These are phyloP conservation scores for Rhyacophila evoluta DNA, from an alignment of 2,888 invertebrate species.

Conservation along the genomic window DNA sequence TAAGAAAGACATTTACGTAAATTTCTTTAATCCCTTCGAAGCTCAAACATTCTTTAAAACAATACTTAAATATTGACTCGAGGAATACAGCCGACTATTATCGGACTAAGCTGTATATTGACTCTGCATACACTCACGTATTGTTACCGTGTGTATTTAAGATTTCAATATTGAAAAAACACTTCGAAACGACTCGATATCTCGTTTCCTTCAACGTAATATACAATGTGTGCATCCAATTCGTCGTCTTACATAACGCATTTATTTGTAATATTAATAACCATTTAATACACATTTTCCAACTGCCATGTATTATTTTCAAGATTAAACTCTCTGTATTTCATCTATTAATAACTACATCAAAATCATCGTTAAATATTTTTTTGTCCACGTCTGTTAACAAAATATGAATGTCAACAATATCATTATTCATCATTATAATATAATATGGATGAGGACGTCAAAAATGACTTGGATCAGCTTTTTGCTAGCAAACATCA, in stretches of 20 bases:
- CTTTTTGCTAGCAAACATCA: too few relatives aligned
- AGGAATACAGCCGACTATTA: background rate
- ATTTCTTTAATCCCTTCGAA: background rate
- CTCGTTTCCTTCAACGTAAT: background rate
- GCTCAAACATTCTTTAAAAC: constrained; percentile 10
- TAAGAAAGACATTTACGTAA: background rate
- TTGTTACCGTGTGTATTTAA: constrained; percentile 11
- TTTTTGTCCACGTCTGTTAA: too few relatives aligned
- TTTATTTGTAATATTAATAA: too few relatives aligned
- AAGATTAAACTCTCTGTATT: too few relatives aligned
- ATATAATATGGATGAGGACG: too few relatives aligned
- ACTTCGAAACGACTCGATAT: background rate
- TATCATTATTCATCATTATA: too few relatives aligned
- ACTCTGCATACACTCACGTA: background rate
- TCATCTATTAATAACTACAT: too few relatives aligned
- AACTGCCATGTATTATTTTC: too few relatives aligned
- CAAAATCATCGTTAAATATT: too few relatives aligned
- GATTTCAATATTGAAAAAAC: constrained; percentile 24
- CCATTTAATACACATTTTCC: too few relatives aligned
- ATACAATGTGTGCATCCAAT: background rate
- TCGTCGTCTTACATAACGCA: background rate
- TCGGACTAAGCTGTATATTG: constrained; percentile 14
- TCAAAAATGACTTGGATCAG: too few relatives aligned
- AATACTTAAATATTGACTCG: background rate
- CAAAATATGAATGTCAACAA: too few relatives aligned